Base-by-base conservation (phyloP, 2,888 invertebrate species). In the Rhyacophila evoluta region DNA sequence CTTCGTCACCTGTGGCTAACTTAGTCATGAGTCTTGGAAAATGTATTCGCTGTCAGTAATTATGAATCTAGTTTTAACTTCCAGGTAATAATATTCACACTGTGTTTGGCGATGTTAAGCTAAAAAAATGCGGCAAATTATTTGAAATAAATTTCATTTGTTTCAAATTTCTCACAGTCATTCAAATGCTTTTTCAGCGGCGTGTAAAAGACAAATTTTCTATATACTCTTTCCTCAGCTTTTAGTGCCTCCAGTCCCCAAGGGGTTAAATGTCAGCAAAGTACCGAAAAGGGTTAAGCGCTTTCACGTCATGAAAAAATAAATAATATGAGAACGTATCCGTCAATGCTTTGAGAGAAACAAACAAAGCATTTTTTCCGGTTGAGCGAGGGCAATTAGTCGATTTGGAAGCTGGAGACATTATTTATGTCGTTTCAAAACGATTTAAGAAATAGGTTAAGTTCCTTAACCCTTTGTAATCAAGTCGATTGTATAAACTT, bases 331-430 rank as follows among this genome's bases (percentile, higher is more conserved):
- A 1, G 3, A 8, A 55, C 10, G 55, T 25, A 55, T 55, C 55
- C 15, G 55, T 55, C 55, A 55, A 55, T 39, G 55, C 55, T 55
- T 55, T 55, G 8, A 19, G 55, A 55, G 15, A 55, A 19, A 25
- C 55, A 55, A 55, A 55, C 55, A 55, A 55, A 55, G 55, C 55
- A 25, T 8, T 55, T 25, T 55, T 55, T 55, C 55, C 55, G 55
- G 15, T 25, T 19, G 55, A 55, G 55, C 19, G 19, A 8, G 10
- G 10, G 25, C 55, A 55, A 55, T 55, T 55, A 55, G 55, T 10
- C 19, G 55, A 55, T 55, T 55, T 55, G 55, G 12, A 55, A 55
- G 55, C 55, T 8, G 25, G 6, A 55, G 55, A 55, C 25, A 19
- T 8, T 33, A 33, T 33, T 25, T 55, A 19, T 55, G 55, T 27